Percentiles rank a stretch among this genome's conserved stretches.
Evolutionary conservation across 2,113 vertebrate species (phyloP).

Genomic region (Vulpes ferrilata): DNA sequence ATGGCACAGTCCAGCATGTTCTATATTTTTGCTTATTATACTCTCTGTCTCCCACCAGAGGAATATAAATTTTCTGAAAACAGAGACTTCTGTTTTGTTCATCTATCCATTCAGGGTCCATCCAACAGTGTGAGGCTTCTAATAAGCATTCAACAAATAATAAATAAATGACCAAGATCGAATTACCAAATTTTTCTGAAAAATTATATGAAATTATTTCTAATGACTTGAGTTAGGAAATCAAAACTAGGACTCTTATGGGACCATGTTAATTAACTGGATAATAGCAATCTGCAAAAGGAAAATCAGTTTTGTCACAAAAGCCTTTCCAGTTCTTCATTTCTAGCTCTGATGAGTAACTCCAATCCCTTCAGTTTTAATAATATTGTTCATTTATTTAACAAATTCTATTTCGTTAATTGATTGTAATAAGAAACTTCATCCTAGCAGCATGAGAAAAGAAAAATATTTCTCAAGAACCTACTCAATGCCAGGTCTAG

Average conservation of each 20-base stretch:
- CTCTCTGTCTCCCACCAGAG: not conserved
- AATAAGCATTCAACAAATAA: not conserved
- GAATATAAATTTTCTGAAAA: not conserved
- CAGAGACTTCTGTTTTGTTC: not conserved
- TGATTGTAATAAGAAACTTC: not conserved
- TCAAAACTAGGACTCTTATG: not conserved
- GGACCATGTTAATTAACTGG: not conserved
- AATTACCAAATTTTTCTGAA: not conserved
- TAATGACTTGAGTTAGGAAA: constrained; percentile 1
- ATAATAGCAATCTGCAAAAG: not conserved
- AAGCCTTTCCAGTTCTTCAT: not conserved
- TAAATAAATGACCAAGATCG: not conserved
- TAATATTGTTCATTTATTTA: not conserved
- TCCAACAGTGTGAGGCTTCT: not conserved
- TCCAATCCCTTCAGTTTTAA: not conserved
- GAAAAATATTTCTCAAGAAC: not conserved
- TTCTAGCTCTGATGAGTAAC: not conserved
- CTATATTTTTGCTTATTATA: not conserved
- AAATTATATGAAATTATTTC: not conserved
- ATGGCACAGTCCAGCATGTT: not conserved
- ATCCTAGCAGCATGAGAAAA: not conserved
- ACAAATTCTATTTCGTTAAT: not conserved
- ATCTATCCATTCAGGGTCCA: not conserved
- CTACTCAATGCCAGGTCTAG: not conserved
- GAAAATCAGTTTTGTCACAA: not conserved